A percentile compares a stretch with the other conserved stretches of the same genome.
phyloP scores from a whole-genome alignment of 2,797 vertebrate genomes.

The Scyliorhinus canicula region DNA sequence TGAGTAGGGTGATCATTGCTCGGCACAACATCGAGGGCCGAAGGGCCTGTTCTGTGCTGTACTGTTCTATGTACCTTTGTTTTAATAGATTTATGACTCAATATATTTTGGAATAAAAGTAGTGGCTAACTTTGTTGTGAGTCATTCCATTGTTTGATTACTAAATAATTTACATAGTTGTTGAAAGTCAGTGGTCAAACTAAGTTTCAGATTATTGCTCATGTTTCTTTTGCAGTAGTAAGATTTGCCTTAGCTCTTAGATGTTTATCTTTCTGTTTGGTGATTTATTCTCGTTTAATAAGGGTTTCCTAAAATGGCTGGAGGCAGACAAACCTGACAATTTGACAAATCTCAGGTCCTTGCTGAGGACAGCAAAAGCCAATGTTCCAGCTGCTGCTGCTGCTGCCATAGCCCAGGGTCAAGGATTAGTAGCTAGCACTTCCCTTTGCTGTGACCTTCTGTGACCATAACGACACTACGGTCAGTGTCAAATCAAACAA shows the following conservation, averaged over 20 bases:
- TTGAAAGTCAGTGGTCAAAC: background rate
- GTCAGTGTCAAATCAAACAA: background rate
- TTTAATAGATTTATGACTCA: background rate
- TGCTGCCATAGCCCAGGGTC: background rate
- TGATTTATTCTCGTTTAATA: background rate
- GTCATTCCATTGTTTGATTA: background rate
- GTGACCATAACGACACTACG: background rate
- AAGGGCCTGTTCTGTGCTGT: too few relatives aligned
- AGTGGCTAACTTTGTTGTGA: background rate
- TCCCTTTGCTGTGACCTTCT: background rate
- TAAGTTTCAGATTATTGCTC: background rate
- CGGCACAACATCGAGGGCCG: too few relatives aligned
- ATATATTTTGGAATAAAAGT: background rate
- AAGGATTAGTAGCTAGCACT: background rate
- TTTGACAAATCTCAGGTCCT: background rate
- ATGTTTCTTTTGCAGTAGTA: background rate
- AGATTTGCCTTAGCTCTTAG: too few relatives aligned
- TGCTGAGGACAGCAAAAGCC: background rate
- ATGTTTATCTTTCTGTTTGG: background rate
- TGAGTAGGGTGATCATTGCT: too few relatives aligned
- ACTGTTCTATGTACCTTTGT: too few relatives aligned
- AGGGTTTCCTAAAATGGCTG: background rate
- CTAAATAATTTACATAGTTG: background rate
- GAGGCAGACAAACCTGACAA: background rate
- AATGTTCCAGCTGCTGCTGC: background rate